Evolutionary conservation across 2,888 invertebrate species (phyloP).

Genomic region (Callyntrura guangdongensis): DNA sequence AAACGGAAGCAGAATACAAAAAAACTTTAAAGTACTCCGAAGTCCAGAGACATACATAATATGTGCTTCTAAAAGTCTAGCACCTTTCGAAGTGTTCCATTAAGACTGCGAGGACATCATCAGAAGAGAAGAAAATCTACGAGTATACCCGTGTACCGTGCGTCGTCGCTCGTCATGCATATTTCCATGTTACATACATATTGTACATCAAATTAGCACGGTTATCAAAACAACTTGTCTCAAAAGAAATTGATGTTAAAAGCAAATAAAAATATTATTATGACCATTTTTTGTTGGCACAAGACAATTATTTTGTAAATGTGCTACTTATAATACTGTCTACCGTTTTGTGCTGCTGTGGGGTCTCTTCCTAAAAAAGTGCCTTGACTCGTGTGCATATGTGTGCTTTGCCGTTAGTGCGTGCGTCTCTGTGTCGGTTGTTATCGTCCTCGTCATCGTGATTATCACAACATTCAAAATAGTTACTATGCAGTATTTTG

Average conservation of each 20-base stretch:
- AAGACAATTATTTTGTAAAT: constrained; percentile 1
- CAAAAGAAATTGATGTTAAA: constrained; percentile 19
- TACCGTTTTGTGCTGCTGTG: constrained; percentile 24
- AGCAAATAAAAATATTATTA: neutral
- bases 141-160: too few relatives aligned
- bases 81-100: too few relatives aligned
- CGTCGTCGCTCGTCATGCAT: too few relatives aligned
- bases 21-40: too few relatives aligned
- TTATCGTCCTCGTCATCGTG: neutral
- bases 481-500: too few relatives aligned
- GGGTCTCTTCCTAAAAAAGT: constrained; percentile 12
- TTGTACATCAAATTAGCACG: constrained; percentile 21
- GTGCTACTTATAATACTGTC: neutral
- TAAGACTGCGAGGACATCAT: too few relatives aligned
- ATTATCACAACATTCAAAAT: neutral
- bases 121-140: too few relatives aligned
- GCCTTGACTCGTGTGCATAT: too few relatives aligned
- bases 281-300: constrained; percentile 23
- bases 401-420: too few relatives aligned
- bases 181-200: too few relatives aligned
- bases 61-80: neutral
- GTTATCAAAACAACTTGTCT: constrained; percentile 40
- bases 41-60: neutral
- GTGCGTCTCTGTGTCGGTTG: neutral
- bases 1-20: too few relatives aligned